Conservation (phyloP, 1,140 invertebrate species). For the Sarcophaga bullata region DNA sequence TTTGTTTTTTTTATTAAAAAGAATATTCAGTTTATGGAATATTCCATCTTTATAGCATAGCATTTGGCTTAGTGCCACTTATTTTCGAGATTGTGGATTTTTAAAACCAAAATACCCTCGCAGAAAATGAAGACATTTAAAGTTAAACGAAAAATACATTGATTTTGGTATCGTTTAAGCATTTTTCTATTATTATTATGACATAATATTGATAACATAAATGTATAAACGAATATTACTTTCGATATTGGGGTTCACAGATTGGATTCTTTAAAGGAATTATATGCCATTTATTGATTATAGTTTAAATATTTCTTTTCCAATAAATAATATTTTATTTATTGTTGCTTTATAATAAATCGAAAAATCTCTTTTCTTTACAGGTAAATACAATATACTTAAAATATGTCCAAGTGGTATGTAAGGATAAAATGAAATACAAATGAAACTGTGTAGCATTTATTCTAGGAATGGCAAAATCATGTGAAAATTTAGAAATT, state of each 20-base stretch:
- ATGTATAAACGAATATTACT: neutral
- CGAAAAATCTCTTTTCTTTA: no score
- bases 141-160: neutral
- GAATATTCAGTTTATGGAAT: no score
- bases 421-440: no score
- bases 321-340: no score
- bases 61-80: neutral
- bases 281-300: neutral
- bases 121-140: neutral
- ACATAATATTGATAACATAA: no score
- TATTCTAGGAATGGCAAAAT: no score
- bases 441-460: no score
- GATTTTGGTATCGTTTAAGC: neutral
- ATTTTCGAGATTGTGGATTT: neutral
- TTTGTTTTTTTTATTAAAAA: neutral
- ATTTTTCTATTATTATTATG: neutral
- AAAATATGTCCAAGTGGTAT: no score
- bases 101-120: neutral
- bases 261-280: neutral
- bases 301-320: neutral
- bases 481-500: no score
- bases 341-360: no score
- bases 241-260: neutral
- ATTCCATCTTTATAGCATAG: no score
- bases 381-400: no score